Base-by-base conservation (phyloP, 2,113 vertebrate genomes). In the Syrrhaptes paradoxus region DNA sequence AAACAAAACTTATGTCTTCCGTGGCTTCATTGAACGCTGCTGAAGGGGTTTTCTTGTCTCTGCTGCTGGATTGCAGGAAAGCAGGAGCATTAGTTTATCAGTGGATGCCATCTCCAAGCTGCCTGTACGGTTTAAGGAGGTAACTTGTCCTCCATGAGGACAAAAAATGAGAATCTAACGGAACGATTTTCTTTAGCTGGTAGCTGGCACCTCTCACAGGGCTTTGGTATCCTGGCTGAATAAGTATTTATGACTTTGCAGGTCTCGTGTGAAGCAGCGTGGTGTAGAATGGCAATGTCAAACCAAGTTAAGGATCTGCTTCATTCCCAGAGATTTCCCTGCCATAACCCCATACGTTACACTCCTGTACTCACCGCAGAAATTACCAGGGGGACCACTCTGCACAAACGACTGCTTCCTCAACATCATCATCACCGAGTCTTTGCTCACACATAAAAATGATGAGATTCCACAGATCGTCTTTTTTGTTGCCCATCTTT, bases 231-330 rank as follows among this genome's bases (percentile, higher is more conserved):
- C 54, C 66, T 45, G 80, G 82, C 90, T 80, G 4, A 70, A 86
- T 73, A 38, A 82, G 74, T 65, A 87, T 90, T 83, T 77, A 61
- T 76, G 46, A 19, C 86, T 76, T 31, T 28, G 76, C 43, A 45
- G 91, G 29, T 25, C 76, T 86, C 5, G 2, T 6, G 2, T 86
- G 93, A 87, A 93, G 43, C 52, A 89, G 78, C 0, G 7, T 10
- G 17, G 52, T 91, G 58, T 54, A 45, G 90, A 95, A 96, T 31
- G 82, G n/a, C 91, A 66, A 24, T 76, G 90, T 80, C 94, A 91
- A 21, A 38, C 55, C 55, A 3, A 88, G 79, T 88, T 57, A 93
- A 95, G 78, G 90, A 84, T 73, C 93, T 90, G 58, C 78, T 77
- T 83, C 68, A 2, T 94, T 89, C 81, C 17, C 36, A 90, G 92